These are phyloP conservation scores for Saguinus imperator DNA, from an alignment of 2,113 vertebrate genomes.

Conservation along the genomic window DNA sequence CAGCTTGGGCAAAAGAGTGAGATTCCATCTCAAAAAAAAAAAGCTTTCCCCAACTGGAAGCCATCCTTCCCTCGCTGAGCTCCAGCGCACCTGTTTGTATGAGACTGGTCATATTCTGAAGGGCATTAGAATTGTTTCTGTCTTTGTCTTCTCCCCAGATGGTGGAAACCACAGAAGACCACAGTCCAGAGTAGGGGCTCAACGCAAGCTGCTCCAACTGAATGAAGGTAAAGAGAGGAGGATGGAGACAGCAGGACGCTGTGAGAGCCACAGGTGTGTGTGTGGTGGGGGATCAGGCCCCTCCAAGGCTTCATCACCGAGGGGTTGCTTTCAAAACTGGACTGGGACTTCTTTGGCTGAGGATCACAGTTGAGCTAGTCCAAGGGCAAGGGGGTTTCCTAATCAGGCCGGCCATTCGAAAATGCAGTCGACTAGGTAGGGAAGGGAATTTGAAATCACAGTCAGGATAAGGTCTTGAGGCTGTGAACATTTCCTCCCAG, in stretches of 20 bases:
- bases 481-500: neutral
- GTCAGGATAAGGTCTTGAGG: neutral
- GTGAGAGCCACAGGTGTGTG: too few relatives aligned
- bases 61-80: neutral
- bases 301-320: neutral
- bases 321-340: neutral
- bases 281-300: neutral
- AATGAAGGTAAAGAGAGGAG: neutral
- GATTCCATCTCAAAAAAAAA: too few relatives aligned
- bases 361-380: neutral
- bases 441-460: neutral
- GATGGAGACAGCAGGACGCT: neutral
- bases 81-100: neutral
- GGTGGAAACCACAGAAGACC: neutral
- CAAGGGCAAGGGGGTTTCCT: neutral
- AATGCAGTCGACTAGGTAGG: accelerated
- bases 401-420: neutral
- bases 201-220: accelerated
- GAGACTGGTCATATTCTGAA: too few relatives aligned
- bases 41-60: neutral
- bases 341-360: neutral
- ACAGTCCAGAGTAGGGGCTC: neutral
- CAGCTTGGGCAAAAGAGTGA: too few relatives aligned
- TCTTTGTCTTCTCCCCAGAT: neutral
- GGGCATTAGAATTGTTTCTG: accelerated